Evolutionary conservation across 2,888 invertebrate species (phyloP), one percentile per base, ranked within the genome.

Genomic region (Cinara cedri): DNA sequence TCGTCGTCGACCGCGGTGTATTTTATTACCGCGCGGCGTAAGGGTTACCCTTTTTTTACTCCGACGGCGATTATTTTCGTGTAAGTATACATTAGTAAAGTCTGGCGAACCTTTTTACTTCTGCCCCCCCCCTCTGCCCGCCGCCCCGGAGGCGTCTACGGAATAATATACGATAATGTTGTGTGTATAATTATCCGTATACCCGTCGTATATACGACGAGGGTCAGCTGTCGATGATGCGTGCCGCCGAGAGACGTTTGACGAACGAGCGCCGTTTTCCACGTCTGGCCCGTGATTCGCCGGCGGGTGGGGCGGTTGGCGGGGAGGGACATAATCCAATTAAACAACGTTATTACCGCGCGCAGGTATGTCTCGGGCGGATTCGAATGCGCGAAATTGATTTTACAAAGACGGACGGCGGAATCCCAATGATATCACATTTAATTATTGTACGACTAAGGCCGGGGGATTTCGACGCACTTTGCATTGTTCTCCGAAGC

Each of bases 141-240:
- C 2, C 57, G 60, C 78, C 78, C 62, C 11, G 68, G 42, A 62
- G 78, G 78, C 78, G 62, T 78, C 68, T 70, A 68, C 62, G 10
- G 51, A 34, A 34, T 34, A n/a, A 63, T 63, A 72, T 49, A 66
- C 6, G 34, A 34, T 66, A 66, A n/a, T n/a, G n/a, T n/a, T n/a
- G n/a, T n/a, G n/a, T n/a, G n/a, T 63, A 51, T 51, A 9, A 19
- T 9, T 8, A 54, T 19, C 24, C 13, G 26, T 42, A 34, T 34
- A 34, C 6, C 34, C 6, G 34, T n/a, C n/a, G n/a, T n/a, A n/a
- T n/a, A n/a, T 34, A 34, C 34, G 34, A 74, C 51, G 44, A 63
- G 63, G 63, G 42, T 75, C 74, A 54, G 74, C 74, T 75, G 74
- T 75, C 65, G 65, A 75, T 65, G 42, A 34, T 34, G 34, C 13